Evolutionary conservation across 2,888 invertebrate genomes (phyloP).

Genomic region (Euzetes globulus): DNA sequence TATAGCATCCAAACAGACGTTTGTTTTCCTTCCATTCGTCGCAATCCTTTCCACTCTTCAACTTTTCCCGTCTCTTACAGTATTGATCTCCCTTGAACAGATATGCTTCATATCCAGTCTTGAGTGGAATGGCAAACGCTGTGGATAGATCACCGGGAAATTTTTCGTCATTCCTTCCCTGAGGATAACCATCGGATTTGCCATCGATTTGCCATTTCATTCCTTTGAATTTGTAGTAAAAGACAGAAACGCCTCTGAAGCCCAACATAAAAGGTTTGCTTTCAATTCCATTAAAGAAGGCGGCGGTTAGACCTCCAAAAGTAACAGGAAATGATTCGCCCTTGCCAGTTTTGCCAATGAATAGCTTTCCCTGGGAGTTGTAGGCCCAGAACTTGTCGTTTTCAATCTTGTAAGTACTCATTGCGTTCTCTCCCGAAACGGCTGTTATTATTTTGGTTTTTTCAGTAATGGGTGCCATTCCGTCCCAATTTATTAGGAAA

Average conservation of each 20-base stretch:
- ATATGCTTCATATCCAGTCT: background rate
- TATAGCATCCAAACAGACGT: background rate
- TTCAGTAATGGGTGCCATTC: no score
- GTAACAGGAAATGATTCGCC: background rate
- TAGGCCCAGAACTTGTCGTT: background rate
- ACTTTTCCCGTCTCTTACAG: background rate
- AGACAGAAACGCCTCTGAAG: background rate
- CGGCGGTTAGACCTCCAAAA: background rate
- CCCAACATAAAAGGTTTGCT: background rate
- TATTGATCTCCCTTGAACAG: background rate
- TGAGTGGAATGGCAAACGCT: background rate
- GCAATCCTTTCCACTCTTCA: constrained; percentile 4
- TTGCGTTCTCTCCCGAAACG: no score
- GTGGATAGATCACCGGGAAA: background rate
- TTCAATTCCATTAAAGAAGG: background rate
- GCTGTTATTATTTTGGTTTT: no score
- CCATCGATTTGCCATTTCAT: background rate
- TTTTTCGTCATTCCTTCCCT: background rate
- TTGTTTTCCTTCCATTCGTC: background rate
- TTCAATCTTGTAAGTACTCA: background rate
- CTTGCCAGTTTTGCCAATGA: background rate
- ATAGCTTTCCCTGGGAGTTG: background rate
- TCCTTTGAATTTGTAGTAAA: background rate
- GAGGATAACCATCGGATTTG: background rate
- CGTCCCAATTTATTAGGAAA: no score